Base-by-base conservation (phyloP, 2,888 invertebrate genomes). In the Orchesellides sinensis region DNA sequence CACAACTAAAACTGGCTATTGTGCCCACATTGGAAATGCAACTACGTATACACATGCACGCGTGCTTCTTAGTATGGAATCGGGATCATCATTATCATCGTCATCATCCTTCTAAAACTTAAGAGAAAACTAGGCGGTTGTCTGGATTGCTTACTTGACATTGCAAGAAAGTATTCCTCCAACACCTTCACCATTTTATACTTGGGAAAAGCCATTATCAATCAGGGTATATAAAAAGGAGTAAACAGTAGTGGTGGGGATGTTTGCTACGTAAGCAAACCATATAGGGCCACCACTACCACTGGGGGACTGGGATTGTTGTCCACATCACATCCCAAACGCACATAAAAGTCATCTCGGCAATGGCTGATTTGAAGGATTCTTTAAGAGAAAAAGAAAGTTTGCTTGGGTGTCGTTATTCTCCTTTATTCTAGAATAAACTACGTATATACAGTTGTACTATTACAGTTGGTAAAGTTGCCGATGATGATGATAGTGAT, bases 41-140 rank as follows among this genome's bases (percentile, higher is more conserved):
- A 40, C 40, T 40, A 14, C 40, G 14, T 10, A 10, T 40, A 14
- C 40, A 10, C 32, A 6, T n/a, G 1, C 10, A 40, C 40, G n/a
- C 25, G 0, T 21, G 5, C 61, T 65, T 73, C 73, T 80, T 80
- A 29, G 73, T 80, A 73, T 80, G 80, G 80, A 80, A 79, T 78
- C 70, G 47, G 63, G 69, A 78, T 70, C 79, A 79, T 80, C 72
- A 32, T 66, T 56, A 49, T 59, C 25, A 59, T 69, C 68, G 32
- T 77, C 68, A 27, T 77, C 68, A 54, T 54, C 63, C 14, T 40
- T 59, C n/a, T 70, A 23, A 35, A 47, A 47, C 19, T 49, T 61
- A 23, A 45, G 29, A 74, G n/a, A 54, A 65, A 52, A 35, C 74
- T 54, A 45, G 21, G 35, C 45, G 59, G 10, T 6, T 52, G n/a